Base-by-base conservation (phyloP, 2,888 invertebrate species). In the Aspidapion aeneum region DNA sequence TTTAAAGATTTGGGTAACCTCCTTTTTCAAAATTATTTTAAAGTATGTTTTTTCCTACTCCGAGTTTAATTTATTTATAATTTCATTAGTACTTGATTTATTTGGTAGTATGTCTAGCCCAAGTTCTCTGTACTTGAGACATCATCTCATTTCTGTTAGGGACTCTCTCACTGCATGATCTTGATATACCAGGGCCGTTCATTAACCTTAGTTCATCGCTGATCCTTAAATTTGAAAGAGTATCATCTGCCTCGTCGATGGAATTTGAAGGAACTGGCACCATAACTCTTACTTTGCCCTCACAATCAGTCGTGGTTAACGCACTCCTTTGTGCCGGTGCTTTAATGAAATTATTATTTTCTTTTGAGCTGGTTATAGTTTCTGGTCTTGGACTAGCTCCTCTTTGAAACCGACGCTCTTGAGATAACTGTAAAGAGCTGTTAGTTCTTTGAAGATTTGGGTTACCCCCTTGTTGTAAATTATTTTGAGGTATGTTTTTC, bases 21-120 rank as follows among this genome's bases (percentile, higher is more conserved):
- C n/a, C n/a, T n/a, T n/a, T n/a, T n/a, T n/a, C n/a, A n/a, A n/a
- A n/a, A n/a, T n/a, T n/a, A n/a, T n/a, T n/a, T n/a, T n/a, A n/a
- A n/a, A n/a, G n/a, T n/a, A n/a, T n/a, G n/a, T n/a, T n/a, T n/a
- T n/a, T n/a, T n/a, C n/a, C n/a, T n/a, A n/a, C n/a, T n/a, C n/a
- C n/a, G n/a, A n/a, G n/a, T n/a, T n/a, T n/a, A n/a, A n/a, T n/a
- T n/a, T n/a, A n/a, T n/a, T n/a, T n/a, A n/a, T n/a, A n/a, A n/a
- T n/a, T n/a, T n/a, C n/a, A n/a, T n/a, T n/a, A n/a, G n/a, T n/a
- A n/a, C n/a, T n/a, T n/a, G n/a, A n/a, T 35, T 82, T 80, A 93
- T 81, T 93, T 94, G 35, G 93, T 94, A 21, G 94, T 94, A 76
- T 94, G 94, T 71, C 94, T 84, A 18, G 93, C 92, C 93, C 93